Conservation (phyloP, 1,140 invertebrate genomes). For the Idris sp. region DNA sequence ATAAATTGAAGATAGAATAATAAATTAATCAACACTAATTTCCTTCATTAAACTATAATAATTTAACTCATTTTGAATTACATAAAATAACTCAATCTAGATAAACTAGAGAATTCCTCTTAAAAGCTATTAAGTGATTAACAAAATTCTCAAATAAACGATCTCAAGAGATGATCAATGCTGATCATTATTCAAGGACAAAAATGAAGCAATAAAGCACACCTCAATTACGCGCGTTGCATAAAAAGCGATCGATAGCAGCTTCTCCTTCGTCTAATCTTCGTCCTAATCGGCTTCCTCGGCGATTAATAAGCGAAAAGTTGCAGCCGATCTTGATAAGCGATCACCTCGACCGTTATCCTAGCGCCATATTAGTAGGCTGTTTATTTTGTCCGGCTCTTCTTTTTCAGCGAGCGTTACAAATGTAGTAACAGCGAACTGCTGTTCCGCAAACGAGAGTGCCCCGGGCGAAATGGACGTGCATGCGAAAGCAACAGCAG, state of each 20-base stretch:
- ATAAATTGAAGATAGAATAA: too few species aligned
- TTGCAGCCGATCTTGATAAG: slow-evolving; percentile 22
- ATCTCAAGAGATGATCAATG: too few species aligned
- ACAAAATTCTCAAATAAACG: too few species aligned
- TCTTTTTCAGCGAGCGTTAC: slow-evolving; percentile 39
- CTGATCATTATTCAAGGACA: too few species aligned
- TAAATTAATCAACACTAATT: too few species aligned
- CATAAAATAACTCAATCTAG: too few species aligned
- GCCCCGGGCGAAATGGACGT: slow-evolving; percentile 34
- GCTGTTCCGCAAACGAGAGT: slow-evolving; percentile 46
- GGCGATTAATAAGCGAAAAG: slow-evolving; percentile 39
- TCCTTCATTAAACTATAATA: too few species aligned
- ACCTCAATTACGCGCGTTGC: background rate
- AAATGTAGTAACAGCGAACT: slow-evolving; percentile 54
- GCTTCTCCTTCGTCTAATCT: slow-evolving; percentile 3
- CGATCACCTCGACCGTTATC: slow-evolving; percentile 46
- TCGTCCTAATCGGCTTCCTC: slow-evolving; percentile 15
- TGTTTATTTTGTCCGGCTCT: slow-evolving; percentile 33
- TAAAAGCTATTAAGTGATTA: too few species aligned
- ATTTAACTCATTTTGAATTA: too few species aligned
- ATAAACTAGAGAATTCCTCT: too few species aligned
- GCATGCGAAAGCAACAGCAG: slow-evolving; percentile 44
- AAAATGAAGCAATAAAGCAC: slow-evolving; percentile 1
- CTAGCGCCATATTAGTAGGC: slow-evolving; percentile 43
- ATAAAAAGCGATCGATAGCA: slow-evolving; percentile 6